phyloP scores from a whole-genome alignment of 2,797 vertebrate genomes.

The Sarcophilus harrisii region DNA sequence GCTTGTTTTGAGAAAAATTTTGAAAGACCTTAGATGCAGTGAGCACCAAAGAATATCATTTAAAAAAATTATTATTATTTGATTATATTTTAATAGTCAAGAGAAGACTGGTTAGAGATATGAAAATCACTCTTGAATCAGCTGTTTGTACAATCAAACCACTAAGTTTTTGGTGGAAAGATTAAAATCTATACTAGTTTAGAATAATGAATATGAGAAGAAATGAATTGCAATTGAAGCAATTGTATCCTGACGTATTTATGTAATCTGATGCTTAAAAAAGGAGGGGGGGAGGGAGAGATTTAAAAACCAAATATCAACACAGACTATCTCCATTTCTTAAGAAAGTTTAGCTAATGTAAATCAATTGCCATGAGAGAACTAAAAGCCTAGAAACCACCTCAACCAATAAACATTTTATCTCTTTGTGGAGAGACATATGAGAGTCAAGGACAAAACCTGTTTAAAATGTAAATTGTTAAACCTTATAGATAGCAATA shows the following conservation, averaged over 20 bases:
- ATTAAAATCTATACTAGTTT: not conserved
- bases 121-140: not conserved
- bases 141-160: not conserved
- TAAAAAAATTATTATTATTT: not conserved
- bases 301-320: not conserved
- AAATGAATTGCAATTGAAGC: not conserved
- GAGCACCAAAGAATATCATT: not conserved
- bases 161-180: not conserved
- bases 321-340: not conserved
- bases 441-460: not conserved
- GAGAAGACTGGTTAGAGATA: not conserved
- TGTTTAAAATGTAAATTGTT: not conserved
- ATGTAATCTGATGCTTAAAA: not conserved
- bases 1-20: not conserved
- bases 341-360: not conserved
- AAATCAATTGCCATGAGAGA: not conserved
- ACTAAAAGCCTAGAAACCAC: not conserved
- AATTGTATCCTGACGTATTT: not conserved
- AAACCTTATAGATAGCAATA: not conserved
- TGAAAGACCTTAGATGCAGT: not conserved
- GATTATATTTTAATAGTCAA: not conserved
- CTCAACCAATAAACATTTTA: not conserved
- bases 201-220: not conserved
- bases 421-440: not conserved
- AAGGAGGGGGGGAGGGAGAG: not conserved